phyloP scores from a whole-genome alignment of 1,140 invertebrate species.

The Heliconius hewitsoni region DNA sequence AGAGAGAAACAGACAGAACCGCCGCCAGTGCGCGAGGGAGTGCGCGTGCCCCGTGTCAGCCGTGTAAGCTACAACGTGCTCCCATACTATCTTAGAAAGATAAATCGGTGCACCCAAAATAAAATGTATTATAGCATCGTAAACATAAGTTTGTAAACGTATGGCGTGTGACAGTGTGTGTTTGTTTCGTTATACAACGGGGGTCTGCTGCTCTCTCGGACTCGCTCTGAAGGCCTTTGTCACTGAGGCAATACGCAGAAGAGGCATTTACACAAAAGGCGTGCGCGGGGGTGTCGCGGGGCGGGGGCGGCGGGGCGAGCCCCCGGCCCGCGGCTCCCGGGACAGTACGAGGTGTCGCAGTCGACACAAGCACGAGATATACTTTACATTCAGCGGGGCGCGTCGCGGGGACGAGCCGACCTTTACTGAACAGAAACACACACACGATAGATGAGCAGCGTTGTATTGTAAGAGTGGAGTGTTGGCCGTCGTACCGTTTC shows the following conservation, averaged over 20 bases:
- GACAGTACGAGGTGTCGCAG: constrained; percentile 61
- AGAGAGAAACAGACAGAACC: constrained; percentile 82
- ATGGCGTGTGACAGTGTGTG: constrained; percentile 75
- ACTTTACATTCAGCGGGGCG: constrained; percentile 74
- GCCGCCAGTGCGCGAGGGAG: constrained; percentile 74
- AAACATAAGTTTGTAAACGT: constrained; percentile 59
- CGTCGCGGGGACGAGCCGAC: constrained; percentile 71
- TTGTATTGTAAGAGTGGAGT: constrained; percentile 85
- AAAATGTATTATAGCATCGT: constrained; percentile 53
- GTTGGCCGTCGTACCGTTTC: constrained; percentile 93
- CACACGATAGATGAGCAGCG: constrained; percentile 79
- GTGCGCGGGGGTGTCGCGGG: constrained; percentile 62
- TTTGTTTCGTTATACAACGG: constrained; percentile 74
- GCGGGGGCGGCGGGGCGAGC: constrained; percentile 46
- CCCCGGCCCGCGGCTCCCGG: constrained; percentile 68
- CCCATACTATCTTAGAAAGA: constrained; percentile 61
- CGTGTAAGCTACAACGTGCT: constrained; percentile 72
- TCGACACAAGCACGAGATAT: constrained; percentile 66
- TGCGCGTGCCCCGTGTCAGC: constrained; percentile 73
- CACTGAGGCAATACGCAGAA: constrained; percentile 75
- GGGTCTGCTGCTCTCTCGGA: constrained; percentile 82
- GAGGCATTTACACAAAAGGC: constrained; percentile 71
- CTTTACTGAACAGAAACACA: constrained; percentile 80
- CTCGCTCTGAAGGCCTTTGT: constrained; percentile 81
- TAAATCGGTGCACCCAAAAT: constrained; percentile 67